phyloP scores from a whole-genome alignment of 1,140 invertebrate genomes.

The Linepithema humile region DNA sequence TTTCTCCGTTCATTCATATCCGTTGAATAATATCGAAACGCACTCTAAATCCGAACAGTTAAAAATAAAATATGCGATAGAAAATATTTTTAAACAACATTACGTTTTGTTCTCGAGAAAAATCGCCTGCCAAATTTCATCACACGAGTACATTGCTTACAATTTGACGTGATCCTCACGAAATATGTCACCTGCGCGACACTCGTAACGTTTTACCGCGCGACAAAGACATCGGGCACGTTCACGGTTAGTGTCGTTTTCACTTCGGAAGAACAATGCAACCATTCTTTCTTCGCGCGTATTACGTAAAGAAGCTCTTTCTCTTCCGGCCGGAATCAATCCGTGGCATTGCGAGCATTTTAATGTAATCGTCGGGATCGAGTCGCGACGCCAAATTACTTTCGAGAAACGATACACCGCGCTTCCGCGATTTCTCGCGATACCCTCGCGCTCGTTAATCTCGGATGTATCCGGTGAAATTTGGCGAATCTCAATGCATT shows the following conservation, averaged over 20 bases:
- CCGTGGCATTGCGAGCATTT: conserved; percentile 24
- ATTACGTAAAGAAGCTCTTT: conserved; percentile 38
- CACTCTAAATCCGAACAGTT: no score
- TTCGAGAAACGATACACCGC: conserved; percentile 33
- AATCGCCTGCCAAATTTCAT: not conserved
- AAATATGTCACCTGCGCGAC: conserved; percentile 20
- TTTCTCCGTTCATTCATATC: no score
- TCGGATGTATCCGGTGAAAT: conserved; percentile 54
- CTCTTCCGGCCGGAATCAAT: conserved; percentile 36
- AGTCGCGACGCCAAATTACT: conserved; percentile 46
- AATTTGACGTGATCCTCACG: conserved; percentile 1
- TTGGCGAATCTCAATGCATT: conserved; percentile 46
- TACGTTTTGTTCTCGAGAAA: not conserved
- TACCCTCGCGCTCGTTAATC: conserved; percentile 48
- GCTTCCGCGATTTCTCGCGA: conserved; percentile 51
- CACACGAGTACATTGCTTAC: not conserved
- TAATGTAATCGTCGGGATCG: conserved; percentile 44
- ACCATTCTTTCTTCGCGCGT: conserved; percentile 19
- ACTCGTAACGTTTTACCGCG: conserved; percentile 25
- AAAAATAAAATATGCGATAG: no score
- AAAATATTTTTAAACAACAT: no score
- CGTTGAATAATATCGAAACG: no score
- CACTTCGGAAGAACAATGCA: conserved; percentile 38
- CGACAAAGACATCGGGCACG: not conserved
- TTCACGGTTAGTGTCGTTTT: conserved; percentile 23